phyloP scores from a whole-genome alignment of 2,113 vertebrate species.

The Sitta europaea region DNA sequence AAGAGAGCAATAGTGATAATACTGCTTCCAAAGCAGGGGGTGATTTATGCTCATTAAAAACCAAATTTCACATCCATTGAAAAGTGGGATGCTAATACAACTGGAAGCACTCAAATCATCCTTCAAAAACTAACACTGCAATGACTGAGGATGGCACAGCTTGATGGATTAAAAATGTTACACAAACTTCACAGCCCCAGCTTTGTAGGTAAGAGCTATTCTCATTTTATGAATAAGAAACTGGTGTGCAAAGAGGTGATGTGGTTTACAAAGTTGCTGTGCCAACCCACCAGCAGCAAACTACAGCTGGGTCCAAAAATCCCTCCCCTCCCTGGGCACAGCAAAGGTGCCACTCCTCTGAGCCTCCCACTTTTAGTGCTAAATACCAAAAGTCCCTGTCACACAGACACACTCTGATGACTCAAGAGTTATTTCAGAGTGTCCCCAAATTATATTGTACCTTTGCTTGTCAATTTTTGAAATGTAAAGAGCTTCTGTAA shows the following conservation, averaged over 20 bases:
- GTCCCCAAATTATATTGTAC: background rate
- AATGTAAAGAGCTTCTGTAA: background rate
- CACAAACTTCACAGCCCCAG: background rate
- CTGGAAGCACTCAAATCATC: background rate
- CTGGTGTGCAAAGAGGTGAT: background rate
- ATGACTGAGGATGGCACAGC: background rate
- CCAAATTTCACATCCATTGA: background rate
- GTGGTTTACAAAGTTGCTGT: background rate
- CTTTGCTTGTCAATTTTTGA: background rate
- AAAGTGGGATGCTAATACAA: background rate
- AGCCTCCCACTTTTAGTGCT: background rate
- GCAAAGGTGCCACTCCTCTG: background rate
- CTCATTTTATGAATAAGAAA: background rate
- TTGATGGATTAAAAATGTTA: background rate
- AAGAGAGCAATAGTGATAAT: background rate
- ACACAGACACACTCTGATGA: background rate
- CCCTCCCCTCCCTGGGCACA: background rate
- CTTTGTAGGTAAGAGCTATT: background rate
- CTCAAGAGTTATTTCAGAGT: accelerated
- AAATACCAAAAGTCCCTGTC: accelerated
- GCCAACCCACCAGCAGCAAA: background rate
- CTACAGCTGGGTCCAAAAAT: background rate
- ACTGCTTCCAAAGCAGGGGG: background rate
- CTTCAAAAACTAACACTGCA: background rate
- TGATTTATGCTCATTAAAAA: background rate